These are phyloP conservation scores for Tachystola acroxantha DNA, from an alignment of 2,888 invertebrate genomes.

Conservation along the genomic window DNA sequence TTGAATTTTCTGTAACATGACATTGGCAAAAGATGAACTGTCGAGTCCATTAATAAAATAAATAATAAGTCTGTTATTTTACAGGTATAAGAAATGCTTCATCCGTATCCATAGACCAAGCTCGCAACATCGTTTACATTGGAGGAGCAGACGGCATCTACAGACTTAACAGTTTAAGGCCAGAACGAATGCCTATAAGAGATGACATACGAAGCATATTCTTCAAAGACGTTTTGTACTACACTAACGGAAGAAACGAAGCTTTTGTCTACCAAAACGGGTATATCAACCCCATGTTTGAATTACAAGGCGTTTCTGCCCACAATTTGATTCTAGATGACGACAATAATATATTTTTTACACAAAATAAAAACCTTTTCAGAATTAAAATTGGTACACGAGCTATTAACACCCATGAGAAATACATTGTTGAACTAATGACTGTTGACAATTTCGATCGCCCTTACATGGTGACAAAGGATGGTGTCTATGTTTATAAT, in stretches of 20 bases:
- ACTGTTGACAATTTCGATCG: slow-evolving; percentile 39
- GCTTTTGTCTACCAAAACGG: slow-evolving; percentile 53
- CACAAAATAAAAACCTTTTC: slow-evolving; percentile 37
- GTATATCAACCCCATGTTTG: slow-evolving; percentile 31
- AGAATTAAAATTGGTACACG: slow-evolving; percentile 51
- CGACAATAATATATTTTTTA: slow-evolving; percentile 53
- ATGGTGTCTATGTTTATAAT: slow-evolving; percentile 55
- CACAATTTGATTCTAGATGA: slow-evolving; percentile 37
- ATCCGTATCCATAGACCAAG: slow-evolving; percentile 50
- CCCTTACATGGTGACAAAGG: slow-evolving; percentile 40
- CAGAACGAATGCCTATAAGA: slow-evolving; percentile 45
- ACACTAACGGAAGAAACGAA: slow-evolving; percentile 39
- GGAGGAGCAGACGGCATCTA: slow-evolving; percentile 56
- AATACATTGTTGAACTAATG: slow-evolving; percentile 33
- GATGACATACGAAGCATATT: slow-evolving; percentile 49
- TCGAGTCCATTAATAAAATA: too few relatives aligned
- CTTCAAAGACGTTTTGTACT: slow-evolving; percentile 51
- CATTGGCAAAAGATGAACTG: too few relatives aligned
- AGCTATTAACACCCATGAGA: slow-evolving; percentile 48
- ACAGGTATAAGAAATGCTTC: slow-evolving; percentile 58
- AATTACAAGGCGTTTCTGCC: slow-evolving; percentile 36
- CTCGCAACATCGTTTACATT: slow-evolving; percentile 46
- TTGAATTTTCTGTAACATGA: too few relatives aligned
- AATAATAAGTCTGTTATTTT: too few relatives aligned
- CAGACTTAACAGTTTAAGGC: slow-evolving; percentile 43